phyloP scores from a whole-genome alignment of 1,140 invertebrate genomes.

The Aphis craccivora region DNA sequence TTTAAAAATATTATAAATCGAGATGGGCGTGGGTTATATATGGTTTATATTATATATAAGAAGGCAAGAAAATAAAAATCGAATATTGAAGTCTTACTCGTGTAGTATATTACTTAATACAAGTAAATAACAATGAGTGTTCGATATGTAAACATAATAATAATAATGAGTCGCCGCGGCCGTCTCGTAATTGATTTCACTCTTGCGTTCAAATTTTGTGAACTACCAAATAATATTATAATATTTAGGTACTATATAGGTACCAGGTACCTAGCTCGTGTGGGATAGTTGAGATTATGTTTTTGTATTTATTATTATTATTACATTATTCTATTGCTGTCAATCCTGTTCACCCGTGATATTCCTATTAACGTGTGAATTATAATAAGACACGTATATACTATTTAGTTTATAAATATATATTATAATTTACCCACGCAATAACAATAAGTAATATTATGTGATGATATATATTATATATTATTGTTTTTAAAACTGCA shows the following conservation, averaged over 20 bases:
- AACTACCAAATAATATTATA: not conserved
- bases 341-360: not conserved
- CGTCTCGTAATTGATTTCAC: not conserved
- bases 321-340: not conserved
- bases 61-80: not conserved
- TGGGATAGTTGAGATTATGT: not conserved
- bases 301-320: not conserved
- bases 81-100: not conserved
- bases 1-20: constrained; percentile 31
- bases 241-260: not conserved
- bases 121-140: not conserved
- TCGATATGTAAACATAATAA: not conserved
- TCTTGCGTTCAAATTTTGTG: not conserved
- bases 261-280: not conserved
- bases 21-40: not conserved
- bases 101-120: no score
- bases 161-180: not conserved
- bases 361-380: not conserved
- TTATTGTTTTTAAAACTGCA: not conserved
- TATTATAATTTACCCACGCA: not conserved
- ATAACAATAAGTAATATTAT: not conserved
- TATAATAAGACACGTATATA: not conserved
- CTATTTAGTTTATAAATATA: not conserved
- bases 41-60: not conserved
- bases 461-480: not conserved